Evolutionary conservation across 2,113 vertebrate genomes (phyloP).

Genomic region (Nettapus auritus): DNA sequence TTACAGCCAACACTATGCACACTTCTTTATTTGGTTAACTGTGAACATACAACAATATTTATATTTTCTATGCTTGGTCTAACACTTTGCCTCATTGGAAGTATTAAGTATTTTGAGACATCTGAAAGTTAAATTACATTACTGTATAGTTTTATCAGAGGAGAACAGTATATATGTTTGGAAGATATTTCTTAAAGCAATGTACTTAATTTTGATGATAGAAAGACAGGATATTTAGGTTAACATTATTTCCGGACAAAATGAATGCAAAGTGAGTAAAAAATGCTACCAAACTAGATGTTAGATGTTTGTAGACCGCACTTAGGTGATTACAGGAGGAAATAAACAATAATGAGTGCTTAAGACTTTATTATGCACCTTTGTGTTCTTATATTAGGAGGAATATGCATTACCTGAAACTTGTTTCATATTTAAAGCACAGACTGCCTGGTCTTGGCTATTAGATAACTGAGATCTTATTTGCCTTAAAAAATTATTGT

Average conservation of each 20-base stretch:
- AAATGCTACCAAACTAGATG: background rate
- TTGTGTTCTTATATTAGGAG: background rate
- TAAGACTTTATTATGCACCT: background rate
- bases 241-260: background rate
- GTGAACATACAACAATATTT: background rate
- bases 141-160: background rate
- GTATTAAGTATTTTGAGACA: background rate
- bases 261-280: background rate
- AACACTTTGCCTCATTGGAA: background rate
- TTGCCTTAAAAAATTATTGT: background rate
- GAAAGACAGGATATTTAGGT: background rate
- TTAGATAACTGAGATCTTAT: background rate
- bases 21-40: background rate
- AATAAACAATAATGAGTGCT: background rate
- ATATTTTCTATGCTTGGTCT: background rate
- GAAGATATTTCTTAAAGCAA: background rate
- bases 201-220: background rate
- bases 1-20: background rate
- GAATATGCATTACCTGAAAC: background rate
- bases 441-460: background rate
- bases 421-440: background rate
- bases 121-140: background rate
- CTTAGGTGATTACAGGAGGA: background rate
- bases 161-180: background rate
- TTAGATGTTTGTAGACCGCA: background rate